These are phyloP conservation scores for Amorpha juglandis DNA, from an alignment of 2,888 invertebrate genomes.

Conservation along the genomic window DNA sequence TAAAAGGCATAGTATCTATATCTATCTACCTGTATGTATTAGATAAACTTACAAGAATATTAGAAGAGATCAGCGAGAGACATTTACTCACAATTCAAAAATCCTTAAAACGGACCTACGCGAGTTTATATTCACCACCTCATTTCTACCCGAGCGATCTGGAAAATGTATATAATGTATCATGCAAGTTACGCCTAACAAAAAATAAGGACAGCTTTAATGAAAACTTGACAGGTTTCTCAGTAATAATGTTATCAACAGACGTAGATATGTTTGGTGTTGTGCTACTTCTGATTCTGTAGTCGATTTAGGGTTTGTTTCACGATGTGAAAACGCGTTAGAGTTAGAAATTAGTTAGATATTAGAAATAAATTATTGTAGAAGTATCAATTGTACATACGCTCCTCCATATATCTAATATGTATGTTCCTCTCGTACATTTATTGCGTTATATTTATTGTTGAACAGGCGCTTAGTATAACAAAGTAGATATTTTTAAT, in stretches of 20 bases:
- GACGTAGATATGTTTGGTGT: slow-evolving; percentile 67
- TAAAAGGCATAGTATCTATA: neutral
- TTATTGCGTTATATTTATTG: no score
- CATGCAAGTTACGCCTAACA: slow-evolving; percentile 52
- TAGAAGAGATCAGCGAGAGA: slow-evolving; percentile 52
- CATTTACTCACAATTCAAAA: slow-evolving; percentile 37
- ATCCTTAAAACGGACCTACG: slow-evolving; percentile 41
- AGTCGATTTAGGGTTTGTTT: neutral
- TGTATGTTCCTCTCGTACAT: no score
- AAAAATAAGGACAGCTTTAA: slow-evolving; percentile 64
- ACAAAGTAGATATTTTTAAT: neutral
- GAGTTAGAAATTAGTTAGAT: no score
- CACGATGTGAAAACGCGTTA: no score
- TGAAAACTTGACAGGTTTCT: slow-evolving; percentile 81
- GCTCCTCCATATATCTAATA: no score
- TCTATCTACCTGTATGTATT: slow-evolving; percentile 34
- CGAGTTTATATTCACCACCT: slow-evolving; percentile 52
- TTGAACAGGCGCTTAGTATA: neutral
- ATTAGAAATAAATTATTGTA: no score
- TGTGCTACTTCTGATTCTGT: neutral
- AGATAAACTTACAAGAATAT: slow-evolving; percentile 58
- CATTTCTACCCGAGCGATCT: slow-evolving; percentile 61
- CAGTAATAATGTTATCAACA: slow-evolving; percentile 64
- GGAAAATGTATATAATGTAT: slow-evolving; percentile 50
- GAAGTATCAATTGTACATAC: no score